Base-by-base conservation (phyloP, 2,888 invertebrate species). In the Polydrusus pterygomalis region DNA sequence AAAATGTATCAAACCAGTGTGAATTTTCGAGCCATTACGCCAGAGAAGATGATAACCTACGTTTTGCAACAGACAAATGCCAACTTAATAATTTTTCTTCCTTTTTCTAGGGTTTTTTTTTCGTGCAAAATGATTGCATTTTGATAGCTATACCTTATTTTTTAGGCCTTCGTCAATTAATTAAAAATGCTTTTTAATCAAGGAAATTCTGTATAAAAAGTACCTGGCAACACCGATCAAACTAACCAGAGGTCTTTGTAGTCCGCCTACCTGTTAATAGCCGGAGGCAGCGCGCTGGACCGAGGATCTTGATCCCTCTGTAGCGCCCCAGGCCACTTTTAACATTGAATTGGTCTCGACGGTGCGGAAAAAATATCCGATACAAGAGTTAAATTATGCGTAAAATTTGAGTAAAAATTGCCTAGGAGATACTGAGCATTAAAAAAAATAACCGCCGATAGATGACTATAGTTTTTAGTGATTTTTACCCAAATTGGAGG, bases 251-350 rank as follows among this genome's bases (percentile, higher is more conserved):
- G 60, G 64, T 40, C 64, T 70, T 70, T 65, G 70, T 70, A 51
- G 65, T 75, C 71, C 75, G 65, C 71, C 75, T 75, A 75, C 75
- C 75, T 75, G 75, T 71, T 71, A 34, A 49, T 20, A 45, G 68
- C 75, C 71, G 30, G 17, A 30, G 70, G 75, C 65, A 20, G 56
- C 58, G 64, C 70, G 65, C 34, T 60, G 70, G 62, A 63, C 67
- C 67, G 69, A 68, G 75, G 75, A 71, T 75, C 71, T 75, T 75
- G 75, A 75, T 75, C 75, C 68, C 75, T 20, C 18, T n/a, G 40
- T 49, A 25, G 58, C 60, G 75, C 75, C 68, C 30, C 43, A 40
- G 75, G 75, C 75, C 51, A 47, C 45, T 70, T 64, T 72, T 43
- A 45, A 56, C 72, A 65, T 25, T 47, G 67, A 71, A 70, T 75